A percentile compares a stretch with the other conserved stretches of the same genome.
Evolutionary conservation across 2,113 vertebrate species (phyloP).

Genomic region (Promerops cafer): DNA sequence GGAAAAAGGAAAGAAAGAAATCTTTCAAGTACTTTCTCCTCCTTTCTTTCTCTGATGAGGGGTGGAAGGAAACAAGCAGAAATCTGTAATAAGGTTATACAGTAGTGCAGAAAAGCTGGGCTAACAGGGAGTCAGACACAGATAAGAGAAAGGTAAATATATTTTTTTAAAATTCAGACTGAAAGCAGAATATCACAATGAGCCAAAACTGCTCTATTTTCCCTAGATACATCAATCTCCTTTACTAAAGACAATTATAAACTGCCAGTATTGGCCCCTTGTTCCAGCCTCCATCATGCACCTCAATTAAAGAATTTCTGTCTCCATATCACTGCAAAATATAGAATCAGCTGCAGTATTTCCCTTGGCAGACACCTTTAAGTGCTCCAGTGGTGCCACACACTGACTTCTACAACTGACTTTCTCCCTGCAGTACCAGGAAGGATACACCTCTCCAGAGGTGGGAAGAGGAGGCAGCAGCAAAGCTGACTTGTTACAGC

Average conservation of each 20-base stretch:
- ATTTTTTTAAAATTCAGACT: neutral
- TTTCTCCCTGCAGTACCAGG: neutral
- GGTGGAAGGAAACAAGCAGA: neutral
- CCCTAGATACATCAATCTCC: neutral
- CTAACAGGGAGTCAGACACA: neutral
- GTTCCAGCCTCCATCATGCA: neutral
- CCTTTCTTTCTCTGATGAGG: neutral
- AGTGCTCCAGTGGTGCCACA: neutral
- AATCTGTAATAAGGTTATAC: neutral
- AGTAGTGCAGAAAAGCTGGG: neutral
- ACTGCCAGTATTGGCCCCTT: neutral
- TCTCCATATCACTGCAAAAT: neutral
- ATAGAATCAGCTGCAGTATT: neutral
- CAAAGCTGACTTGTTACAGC: neutral
- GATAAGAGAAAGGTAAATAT: neutral
- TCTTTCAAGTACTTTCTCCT: neutral
- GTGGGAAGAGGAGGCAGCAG: neutral
- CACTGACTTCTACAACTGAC: neutral
- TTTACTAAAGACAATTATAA: neutral
- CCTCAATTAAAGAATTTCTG: neutral
- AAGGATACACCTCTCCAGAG: neutral
- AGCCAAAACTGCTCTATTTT: neutral
- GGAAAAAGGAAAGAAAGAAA: neutral
- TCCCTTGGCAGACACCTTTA: neutral
- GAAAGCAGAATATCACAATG: neutral